phyloP scores from a whole-genome alignment of 2,113 vertebrate species.

The Cryptomyrus ogoouensis region DNA sequence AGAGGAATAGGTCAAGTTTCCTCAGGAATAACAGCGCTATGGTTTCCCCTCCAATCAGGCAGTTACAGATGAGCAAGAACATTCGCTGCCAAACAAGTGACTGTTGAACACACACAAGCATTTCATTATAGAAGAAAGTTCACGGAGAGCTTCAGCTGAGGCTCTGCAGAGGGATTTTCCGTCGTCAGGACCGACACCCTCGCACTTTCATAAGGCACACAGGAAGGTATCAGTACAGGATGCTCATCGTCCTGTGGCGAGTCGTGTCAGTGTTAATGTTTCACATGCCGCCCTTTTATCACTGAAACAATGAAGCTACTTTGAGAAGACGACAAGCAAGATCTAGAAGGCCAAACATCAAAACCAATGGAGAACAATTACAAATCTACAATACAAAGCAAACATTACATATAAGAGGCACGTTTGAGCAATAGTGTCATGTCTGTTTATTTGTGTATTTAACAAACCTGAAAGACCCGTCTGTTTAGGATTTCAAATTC shows the following conservation, averaged over 20 bases:
- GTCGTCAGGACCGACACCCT: not conserved
- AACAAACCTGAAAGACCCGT: not conserved
- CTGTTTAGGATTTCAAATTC: not conserved
- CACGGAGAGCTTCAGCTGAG: not conserved
- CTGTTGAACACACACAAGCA: not conserved
- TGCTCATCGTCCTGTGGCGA: not conserved
- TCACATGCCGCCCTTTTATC: not conserved
- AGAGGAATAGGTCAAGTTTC: not conserved
- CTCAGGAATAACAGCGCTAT: not conserved
- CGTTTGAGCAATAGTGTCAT: not conserved
- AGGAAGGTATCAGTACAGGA: not conserved
- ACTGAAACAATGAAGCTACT: not conserved
- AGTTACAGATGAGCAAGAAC: not conserved
- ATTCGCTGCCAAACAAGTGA: not conserved
- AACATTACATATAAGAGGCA: not conserved
- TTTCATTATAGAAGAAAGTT: not conserved
- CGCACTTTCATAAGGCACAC: not conserved
- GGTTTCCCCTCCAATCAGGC: not conserved
- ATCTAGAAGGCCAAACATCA: not conserved
- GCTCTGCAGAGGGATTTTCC: not conserved
- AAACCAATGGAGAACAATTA: not conserved
- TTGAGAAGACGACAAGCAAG: not conserved
- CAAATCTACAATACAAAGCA: not conserved
- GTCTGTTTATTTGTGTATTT: not conserved
- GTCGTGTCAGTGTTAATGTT: not conserved